Conservation (phyloP, 2,888 invertebrate genomes). For the Eumacrocentrus americanus region DNA sequence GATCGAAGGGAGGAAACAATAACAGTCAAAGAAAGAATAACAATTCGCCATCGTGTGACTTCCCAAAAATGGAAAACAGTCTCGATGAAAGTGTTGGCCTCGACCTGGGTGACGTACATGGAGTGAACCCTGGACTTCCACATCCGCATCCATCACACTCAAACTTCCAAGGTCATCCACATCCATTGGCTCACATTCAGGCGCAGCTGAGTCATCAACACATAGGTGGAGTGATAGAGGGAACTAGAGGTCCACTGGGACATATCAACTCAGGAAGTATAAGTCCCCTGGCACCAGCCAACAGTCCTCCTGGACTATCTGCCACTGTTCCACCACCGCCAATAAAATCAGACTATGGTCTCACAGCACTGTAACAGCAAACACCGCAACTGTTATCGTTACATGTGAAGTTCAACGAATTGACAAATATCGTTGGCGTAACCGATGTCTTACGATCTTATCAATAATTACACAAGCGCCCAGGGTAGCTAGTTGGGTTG, state of each 20-base stretch:
- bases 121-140: conserved; percentile 43
- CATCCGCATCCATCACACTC: conserved; percentile 47
- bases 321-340: conserved; percentile 62
- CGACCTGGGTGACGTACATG: conserved; percentile 53
- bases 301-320: conserved; percentile 51
- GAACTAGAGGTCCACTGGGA: conserved; percentile 44
- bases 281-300: conserved; percentile 58
- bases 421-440: no score
- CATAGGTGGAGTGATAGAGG: conserved; percentile 60
- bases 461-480: no score
- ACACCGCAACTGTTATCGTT: not conserved
- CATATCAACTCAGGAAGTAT: conserved; percentile 58
- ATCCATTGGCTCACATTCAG: conserved; percentile 62
- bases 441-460: not conserved
- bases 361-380: conserved; percentile 75
- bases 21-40: conserved; percentile 73
- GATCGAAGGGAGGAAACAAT: conserved; percentile 61
- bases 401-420: no score
- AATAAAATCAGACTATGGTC: conserved; percentile 87
- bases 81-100: conserved; percentile 54
- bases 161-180: conserved; percentile 55
- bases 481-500: no score
- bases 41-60: conserved; percentile 55
- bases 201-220: conserved; percentile 60
- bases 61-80: conserved; percentile 48